A percentile compares a stretch with the other conserved stretches of the same genome.
Conservation (phyloP, 2,888 invertebrate genomes). For the Strigamia maritima region DNA sequence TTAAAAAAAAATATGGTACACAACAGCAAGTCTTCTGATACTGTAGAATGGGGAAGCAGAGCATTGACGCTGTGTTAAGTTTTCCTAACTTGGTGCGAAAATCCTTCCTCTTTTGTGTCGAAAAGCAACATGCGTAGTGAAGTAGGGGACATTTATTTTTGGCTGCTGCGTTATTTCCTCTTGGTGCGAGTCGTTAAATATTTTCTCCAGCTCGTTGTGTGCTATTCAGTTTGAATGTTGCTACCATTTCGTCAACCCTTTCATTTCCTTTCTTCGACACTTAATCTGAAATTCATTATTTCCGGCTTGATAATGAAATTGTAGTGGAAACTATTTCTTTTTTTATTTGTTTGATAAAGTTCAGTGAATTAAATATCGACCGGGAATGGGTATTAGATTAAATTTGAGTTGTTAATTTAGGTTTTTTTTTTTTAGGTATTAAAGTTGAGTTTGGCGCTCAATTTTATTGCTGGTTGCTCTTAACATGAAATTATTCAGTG, state of each 20-base stretch:
- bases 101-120: background rate
- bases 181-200: background rate
- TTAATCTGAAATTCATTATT: slow-evolving; percentile 15
- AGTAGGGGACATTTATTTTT: background rate
- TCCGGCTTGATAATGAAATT: slow-evolving; percentile 15
- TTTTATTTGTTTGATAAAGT: background rate
- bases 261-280: slow-evolving; percentile 15
- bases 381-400: background rate
- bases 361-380: background rate
- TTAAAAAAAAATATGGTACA: background rate
- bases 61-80: background rate
- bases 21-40: background rate
- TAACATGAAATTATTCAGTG: background rate
- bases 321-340: background rate
- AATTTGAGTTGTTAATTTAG: background rate
- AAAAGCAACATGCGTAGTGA: background rate
- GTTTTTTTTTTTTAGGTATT: background rate
- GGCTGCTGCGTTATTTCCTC: slow-evolving; percentile 5
- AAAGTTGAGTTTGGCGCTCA: background rate
- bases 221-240: background rate
- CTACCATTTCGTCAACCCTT: background rate
- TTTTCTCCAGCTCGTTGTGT: background rate
- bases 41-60: background rate
- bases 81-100: background rate
- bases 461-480: background rate